Evolutionary conservation across 2,113 vertebrate species (phyloP).

Genomic region (Condylura cristata): DNA sequence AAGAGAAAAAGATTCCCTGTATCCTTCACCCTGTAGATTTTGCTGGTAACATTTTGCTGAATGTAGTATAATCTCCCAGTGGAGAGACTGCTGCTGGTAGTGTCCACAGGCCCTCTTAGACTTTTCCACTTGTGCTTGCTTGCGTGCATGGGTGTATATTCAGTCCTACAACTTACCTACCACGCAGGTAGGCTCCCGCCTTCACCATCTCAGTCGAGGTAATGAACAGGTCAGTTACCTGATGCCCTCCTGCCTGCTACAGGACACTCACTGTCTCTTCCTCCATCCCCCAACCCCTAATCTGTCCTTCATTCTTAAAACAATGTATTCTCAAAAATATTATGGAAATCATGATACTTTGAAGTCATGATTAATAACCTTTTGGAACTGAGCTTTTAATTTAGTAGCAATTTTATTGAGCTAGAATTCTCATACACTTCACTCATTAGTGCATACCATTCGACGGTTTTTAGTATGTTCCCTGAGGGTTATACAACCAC

Average conservation of each 20-base stretch:
- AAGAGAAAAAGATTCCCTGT: conserved; percentile 6
- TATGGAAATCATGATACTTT: not conserved
- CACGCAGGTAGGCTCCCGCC: not conserved
- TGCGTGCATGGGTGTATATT: not conserved
- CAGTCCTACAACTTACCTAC: not conserved
- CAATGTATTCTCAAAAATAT: not conserved
- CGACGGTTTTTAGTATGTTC: not conserved
- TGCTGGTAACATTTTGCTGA: not conserved
- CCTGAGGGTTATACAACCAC: not conserved
- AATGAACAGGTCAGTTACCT: not conserved
- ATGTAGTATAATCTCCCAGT: not conserved
- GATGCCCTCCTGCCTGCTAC: not conserved
- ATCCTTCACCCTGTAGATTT: not conserved
- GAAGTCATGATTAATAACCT: not conserved
- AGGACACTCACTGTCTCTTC: not conserved
- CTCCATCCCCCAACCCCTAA: not conserved
- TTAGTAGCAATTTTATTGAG: not conserved
- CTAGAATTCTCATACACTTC: not conserved
- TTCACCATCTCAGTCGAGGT: not conserved
- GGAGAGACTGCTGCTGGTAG: not conserved
- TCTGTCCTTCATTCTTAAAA: not conserved
- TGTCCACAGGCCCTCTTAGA: not conserved
- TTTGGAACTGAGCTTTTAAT: conserved; percentile 26
- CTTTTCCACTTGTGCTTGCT: not conserved
- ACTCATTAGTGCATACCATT: not conserved